These are phyloP conservation scores for Rhagologus leucostigma DNA, from an alignment of 2,113 vertebrate genomes.

Conservation along the genomic window DNA sequence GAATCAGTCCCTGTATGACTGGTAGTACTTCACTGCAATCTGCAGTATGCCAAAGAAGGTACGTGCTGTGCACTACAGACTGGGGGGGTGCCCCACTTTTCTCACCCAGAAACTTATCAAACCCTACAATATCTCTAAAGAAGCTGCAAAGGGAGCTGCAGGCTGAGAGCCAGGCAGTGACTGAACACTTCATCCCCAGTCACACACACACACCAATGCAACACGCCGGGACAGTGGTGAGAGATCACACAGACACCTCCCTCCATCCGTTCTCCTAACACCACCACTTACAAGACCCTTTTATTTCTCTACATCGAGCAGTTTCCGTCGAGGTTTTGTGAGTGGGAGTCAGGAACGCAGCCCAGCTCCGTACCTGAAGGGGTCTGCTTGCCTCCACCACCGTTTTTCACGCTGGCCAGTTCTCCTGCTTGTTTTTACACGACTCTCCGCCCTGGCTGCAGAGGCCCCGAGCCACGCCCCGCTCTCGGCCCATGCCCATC, in stretches of 20 bases:
- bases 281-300: background rate
- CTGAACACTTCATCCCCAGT: background rate
- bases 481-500: background rate
- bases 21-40: background rate
- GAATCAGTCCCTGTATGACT: background rate
- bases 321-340: background rate
- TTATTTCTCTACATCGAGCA: background rate
- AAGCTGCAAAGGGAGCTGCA: background rate
- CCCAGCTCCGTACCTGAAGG: background rate
- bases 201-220: background rate
- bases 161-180: background rate
- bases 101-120: background rate
- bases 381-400: background rate
- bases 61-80: background rate
- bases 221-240: background rate
- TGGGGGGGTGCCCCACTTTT: background rate
- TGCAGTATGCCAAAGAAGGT: background rate
- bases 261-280: background rate
- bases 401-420: background rate
- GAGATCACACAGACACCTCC: background rate
- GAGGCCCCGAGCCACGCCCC: background rate
- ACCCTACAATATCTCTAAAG: background rate
- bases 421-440: background rate
- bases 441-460: background rate
- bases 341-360: background rate